A percentile compares a stretch with the other conserved stretches of the same genome.
phyloP scores from a whole-genome alignment of 1,140 invertebrate genomes.

The Fopius arisanus region DNA sequence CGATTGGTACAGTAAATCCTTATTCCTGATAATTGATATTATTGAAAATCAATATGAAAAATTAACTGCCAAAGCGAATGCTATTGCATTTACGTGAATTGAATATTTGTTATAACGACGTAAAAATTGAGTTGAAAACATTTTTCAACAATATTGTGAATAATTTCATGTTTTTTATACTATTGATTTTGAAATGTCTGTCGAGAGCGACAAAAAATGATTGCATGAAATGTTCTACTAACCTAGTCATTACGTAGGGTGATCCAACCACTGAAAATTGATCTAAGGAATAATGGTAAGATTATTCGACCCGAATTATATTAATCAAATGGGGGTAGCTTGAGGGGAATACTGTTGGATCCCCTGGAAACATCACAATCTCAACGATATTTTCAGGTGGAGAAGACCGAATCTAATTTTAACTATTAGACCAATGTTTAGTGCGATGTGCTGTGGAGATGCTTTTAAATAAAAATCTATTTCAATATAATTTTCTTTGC shows the following conservation, averaged over 20 bases:
- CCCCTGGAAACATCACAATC: background rate
- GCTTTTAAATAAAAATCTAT: slow-evolving; percentile 55
- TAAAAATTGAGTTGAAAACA: slow-evolving; percentile 16
- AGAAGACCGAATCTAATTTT: slow-evolving; percentile 47
- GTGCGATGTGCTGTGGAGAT: slow-evolving; percentile 52
- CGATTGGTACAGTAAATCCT: slow-evolving; percentile 11
- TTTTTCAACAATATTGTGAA: slow-evolving; percentile 35
- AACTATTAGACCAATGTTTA: slow-evolving; percentile 49
- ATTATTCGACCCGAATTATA: background rate
- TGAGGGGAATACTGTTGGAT: background rate
- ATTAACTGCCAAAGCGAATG: slow-evolving; percentile 61
- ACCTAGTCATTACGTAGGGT: slow-evolving; percentile 57
- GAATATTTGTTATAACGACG: slow-evolving; percentile 45
- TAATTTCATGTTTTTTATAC: slow-evolving; percentile 53
- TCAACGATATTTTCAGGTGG: slow-evolving; percentile 5
- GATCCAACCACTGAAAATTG: slow-evolving; percentile 27
- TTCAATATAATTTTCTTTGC: slow-evolving; percentile 25
- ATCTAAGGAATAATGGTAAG: slow-evolving; percentile 17
- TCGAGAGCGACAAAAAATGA: slow-evolving; percentile 32
- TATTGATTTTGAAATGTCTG: slow-evolving; percentile 37
- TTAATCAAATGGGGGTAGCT: background rate
- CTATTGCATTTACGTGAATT: slow-evolving; percentile 55
- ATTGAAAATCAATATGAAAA: slow-evolving; percentile 37
- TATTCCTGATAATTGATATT: slow-evolving; percentile 30
- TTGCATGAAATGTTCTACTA: slow-evolving; percentile 51